These are phyloP conservation scores for Euplexia lucipara DNA, from an alignment of 2,888 invertebrate species.

Conservation along the genomic window DNA sequence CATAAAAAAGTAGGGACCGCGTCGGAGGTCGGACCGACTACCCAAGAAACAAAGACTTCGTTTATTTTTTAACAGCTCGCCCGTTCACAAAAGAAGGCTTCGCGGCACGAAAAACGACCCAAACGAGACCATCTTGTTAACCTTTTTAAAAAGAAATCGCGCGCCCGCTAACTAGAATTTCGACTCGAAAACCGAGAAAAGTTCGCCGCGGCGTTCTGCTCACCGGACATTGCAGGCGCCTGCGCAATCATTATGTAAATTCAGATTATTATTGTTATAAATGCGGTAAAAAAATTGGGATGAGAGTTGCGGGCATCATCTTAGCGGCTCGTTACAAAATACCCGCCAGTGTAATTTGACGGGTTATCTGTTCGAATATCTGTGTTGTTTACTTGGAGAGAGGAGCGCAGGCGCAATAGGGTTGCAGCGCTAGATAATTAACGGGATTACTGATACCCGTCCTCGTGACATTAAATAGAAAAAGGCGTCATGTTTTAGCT, in stretches of 20 bases:
- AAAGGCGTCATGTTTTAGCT: constrained; percentile 76
- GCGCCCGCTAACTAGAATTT: constrained; percentile 90
- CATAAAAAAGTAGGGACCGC: constrained; percentile 90
- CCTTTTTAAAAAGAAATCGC: constrained; percentile 90
- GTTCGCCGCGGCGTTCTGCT: constrained; percentile 76
- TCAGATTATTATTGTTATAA: constrained; percentile 79
- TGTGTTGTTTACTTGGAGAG: constrained; percentile 66
- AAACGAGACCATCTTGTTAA: constrained; percentile 90
- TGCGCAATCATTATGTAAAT: constrained; percentile 89
- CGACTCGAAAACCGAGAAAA: constrained; percentile 90
- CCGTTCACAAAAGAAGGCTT: constrained; percentile 89
- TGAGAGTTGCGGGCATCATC: constrained; percentile 74
- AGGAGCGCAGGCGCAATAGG: constrained; percentile 61
- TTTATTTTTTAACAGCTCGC: constrained; percentile 91
- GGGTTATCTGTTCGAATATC: constrained; percentile 73
- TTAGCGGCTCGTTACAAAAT: constrained; percentile 77
- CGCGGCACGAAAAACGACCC: constrained; percentile 89
- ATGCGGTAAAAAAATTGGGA: constrained; percentile 77
- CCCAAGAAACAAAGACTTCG: constrained; percentile 91
- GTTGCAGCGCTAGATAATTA: constrained; percentile 72
- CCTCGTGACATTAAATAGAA: constrained; percentile 79
- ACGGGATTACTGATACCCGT: constrained; percentile 76
- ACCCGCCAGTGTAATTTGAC: constrained; percentile 78
- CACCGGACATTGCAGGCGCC: constrained; percentile 86
- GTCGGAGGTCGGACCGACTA: constrained; percentile 90